These are phyloP conservation scores for Steromphala cineraria DNA, from an alignment of 2,888 invertebrate species.

Conservation along the genomic window DNA sequence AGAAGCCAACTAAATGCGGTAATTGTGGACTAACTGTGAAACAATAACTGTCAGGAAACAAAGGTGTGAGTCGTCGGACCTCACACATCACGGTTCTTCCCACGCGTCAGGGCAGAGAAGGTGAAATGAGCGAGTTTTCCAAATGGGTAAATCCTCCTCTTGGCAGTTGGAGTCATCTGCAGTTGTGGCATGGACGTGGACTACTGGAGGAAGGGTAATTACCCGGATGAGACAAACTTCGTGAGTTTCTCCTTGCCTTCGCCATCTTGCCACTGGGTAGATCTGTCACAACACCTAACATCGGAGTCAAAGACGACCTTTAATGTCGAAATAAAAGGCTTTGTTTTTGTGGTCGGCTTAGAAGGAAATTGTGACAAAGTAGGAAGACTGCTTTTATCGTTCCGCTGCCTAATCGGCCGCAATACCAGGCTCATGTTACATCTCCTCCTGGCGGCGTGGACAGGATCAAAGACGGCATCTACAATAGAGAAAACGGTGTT, in stretches of 20 bases:
- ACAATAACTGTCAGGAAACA: neutral
- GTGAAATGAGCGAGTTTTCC: constrained; percentile 8
- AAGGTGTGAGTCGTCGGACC: neutral
- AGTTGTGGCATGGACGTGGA: neutral
- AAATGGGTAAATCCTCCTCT: neutral
- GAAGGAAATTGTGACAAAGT: neutral
- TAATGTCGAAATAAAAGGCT: neutral
- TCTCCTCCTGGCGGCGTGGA: neutral
- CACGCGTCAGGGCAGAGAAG: neutral
- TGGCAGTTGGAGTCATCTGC: neutral
- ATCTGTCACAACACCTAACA: neutral
- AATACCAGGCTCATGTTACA: neutral
- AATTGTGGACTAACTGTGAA: neutral
- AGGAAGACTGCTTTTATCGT: neutral
- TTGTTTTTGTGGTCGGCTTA: constrained; percentile 17
- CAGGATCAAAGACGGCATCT: constrained; percentile 9
- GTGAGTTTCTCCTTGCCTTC: no score
- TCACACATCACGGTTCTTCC: neutral
- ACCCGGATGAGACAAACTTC: neutral
- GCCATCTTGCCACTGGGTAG: neutral
- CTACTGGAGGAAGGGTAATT: neutral
- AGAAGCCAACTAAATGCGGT: neutral
- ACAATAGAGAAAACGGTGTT: constrained; percentile 4
- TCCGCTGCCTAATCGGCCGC: constrained; percentile 7
- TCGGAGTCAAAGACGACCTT: neutral